Evolutionary conservation across 2,797 vertebrate genomes (phyloP).

Genomic region (Rallus crepitans): DNA sequence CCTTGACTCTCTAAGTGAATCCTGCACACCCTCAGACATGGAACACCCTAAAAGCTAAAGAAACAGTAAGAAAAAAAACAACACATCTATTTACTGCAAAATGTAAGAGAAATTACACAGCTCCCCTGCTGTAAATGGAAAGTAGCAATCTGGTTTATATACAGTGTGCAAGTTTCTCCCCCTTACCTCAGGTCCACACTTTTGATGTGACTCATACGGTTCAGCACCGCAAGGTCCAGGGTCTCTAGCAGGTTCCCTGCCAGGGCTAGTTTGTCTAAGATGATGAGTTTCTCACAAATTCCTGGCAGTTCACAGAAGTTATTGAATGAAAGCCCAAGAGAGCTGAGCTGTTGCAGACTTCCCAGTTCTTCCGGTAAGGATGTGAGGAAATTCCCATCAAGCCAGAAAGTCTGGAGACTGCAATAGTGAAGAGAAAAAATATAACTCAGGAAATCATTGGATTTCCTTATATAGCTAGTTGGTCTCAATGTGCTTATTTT

Average conservation of each 20-base stretch:
- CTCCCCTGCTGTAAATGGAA: background rate
- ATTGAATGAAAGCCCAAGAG: constrained; percentile 94
- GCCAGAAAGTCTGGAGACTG: constrained; percentile 92
- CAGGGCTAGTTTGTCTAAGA: constrained; percentile 90
- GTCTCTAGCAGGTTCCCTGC: constrained; percentile 89
- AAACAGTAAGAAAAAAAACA: background rate
- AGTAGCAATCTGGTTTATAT: background rate
- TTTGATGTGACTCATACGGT: constrained; percentile 88
- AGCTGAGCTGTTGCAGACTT: constrained; percentile 87
- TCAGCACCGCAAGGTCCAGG: constrained; percentile 84
- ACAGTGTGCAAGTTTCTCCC: background rate
- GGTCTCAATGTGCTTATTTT: background rate
- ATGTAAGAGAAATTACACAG: background rate
- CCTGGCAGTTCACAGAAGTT: constrained; percentile 87
- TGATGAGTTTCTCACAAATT: constrained; percentile 86
- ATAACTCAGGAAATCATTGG: background rate
- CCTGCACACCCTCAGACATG: background rate
- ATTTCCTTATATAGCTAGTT: background rate
- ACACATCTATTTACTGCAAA: background rate
- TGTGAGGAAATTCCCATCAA: constrained; percentile 93
- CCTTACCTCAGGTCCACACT: constrained; percentile 91
- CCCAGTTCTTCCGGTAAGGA: constrained; percentile 91
- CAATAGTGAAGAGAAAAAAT: background rate
- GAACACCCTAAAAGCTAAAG: background rate
- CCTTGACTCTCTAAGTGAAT: background rate